phyloP scores from a whole-genome alignment of 2,888 invertebrate species.

The Leucophenga maculata region DNA sequence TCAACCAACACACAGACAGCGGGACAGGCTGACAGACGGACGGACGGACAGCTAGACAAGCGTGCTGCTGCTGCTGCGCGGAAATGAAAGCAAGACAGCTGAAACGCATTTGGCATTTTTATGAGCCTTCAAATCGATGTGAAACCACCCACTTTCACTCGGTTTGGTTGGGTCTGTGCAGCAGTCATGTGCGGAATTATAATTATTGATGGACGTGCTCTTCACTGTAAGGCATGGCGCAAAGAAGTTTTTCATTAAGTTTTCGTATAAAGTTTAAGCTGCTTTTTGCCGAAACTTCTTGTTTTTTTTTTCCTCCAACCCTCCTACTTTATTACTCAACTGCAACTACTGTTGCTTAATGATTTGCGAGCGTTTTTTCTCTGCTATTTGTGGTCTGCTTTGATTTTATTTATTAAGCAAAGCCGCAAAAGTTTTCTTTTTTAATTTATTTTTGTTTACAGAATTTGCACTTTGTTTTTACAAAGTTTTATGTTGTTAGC shows the following conservation, averaged over 20 bases:
- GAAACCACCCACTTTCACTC: not conserved
- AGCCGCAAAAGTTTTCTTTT: constrained; percentile 17
- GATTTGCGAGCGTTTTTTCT: not conserved
- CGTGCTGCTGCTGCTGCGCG: too few species aligned
- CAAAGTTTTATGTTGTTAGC: constrained; percentile 7
- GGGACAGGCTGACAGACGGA: not conserved
- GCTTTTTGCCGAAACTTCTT: constrained; percentile 14
- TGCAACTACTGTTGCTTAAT: not conserved
- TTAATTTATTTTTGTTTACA: not conserved
- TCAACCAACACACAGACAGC: not conserved
- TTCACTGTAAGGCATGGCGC: not conserved
- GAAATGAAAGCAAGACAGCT: too few species aligned
- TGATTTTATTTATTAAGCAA: constrained; percentile 17
- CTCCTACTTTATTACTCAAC: not conserved
- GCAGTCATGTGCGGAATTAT: constrained; percentile 32
- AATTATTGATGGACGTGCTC: constrained; percentile 37
- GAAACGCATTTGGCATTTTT: not conserved
- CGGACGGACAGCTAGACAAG: not conserved
- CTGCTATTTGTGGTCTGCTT: not conserved
- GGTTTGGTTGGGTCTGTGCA: not conserved
- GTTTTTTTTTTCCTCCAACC: constrained; percentile 10
- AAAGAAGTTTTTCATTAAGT: not conserved
- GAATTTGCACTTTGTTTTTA: not conserved
- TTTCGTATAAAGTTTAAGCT: constrained; percentile 18
- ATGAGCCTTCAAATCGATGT: not conserved